phyloP scores from a whole-genome alignment of 2,888 invertebrate species.

The Stenodema calcarata region DNA sequence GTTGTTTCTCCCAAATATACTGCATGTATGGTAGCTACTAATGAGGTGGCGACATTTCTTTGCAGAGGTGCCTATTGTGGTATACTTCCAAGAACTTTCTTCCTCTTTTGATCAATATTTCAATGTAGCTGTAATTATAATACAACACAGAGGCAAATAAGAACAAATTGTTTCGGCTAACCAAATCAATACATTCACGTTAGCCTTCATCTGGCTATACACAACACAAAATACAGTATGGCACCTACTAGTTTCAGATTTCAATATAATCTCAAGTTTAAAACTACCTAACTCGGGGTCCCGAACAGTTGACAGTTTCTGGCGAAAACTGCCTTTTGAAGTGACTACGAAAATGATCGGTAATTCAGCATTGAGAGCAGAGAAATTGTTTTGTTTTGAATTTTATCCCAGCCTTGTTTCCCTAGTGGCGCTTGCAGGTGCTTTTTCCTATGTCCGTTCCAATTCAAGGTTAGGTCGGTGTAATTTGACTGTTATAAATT shows the following conservation, averaged over 20 bases:
- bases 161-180: too few species aligned
- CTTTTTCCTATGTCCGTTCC: not conserved
- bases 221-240: not conserved
- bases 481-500: not conserved
- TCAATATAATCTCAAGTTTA: not conserved
- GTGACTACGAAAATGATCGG: not conserved
- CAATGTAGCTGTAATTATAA: too few species aligned
- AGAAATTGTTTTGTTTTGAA: not conserved
- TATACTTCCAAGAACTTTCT: not conserved
- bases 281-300: not conserved
- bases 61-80: not conserved
- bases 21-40: too few species aligned
- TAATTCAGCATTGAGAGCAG: not conserved
- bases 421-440: constrained; percentile 2
- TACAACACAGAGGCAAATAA: too few species aligned
- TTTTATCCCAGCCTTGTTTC: not conserved
- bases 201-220: not conserved
- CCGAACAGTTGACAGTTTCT: not conserved
- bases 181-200: not conserved
- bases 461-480: not conserved
- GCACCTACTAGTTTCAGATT: not conserved
- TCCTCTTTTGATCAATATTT: not conserved
- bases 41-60: not conserved
- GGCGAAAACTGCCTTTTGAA: not conserved
- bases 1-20: not conserved